Evolutionary conservation across 2,888 invertebrate genomes (phyloP).

Genomic region (Quadriops clusia): DNA sequence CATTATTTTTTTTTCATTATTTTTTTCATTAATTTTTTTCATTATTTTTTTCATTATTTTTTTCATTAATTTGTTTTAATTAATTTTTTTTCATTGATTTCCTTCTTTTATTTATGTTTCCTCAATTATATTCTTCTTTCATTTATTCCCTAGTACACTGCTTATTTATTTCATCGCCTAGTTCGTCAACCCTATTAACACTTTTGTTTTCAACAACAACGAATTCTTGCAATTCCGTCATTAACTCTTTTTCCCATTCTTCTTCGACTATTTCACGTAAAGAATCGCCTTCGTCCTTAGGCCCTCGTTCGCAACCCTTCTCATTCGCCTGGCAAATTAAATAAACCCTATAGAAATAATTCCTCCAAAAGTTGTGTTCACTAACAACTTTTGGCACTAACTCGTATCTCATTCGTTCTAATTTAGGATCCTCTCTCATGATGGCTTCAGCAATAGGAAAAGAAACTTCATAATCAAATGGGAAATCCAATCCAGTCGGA

Average conservation of each 20-base stretch:
- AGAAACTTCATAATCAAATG: conserved; percentile 77
- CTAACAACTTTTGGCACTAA: conserved; percentile 89
- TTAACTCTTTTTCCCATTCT: conserved; percentile 85
- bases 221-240: conserved; percentile 80
- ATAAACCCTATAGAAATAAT: conserved; percentile 94
- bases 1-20: too few relatives aligned
- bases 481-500: conserved; percentile 79
- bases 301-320: conserved; percentile 16
- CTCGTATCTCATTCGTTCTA: conserved; percentile 91
- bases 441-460: conserved; percentile 82
- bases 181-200: too few relatives aligned
- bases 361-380: conserved; percentile 94
- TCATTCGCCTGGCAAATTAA: conserved; percentile 89
- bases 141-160: too few relatives aligned
- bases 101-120: too few relatives aligned
- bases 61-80: too few relatives aligned
- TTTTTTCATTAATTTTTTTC: too few relatives aligned
- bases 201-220: too few relatives aligned
- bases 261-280: conserved; percentile 43
- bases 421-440: conserved; percentile 77
- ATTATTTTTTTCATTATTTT: too few relatives aligned
- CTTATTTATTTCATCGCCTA: too few relatives aligned
- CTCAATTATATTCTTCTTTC: too few relatives aligned
- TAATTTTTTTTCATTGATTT: too few relatives aligned
- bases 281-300: not conserved